These are phyloP conservation scores for Eidolon dupreanum DNA, from an alignment of 2,797 vertebrate genomes.

Conservation along the genomic window DNA sequence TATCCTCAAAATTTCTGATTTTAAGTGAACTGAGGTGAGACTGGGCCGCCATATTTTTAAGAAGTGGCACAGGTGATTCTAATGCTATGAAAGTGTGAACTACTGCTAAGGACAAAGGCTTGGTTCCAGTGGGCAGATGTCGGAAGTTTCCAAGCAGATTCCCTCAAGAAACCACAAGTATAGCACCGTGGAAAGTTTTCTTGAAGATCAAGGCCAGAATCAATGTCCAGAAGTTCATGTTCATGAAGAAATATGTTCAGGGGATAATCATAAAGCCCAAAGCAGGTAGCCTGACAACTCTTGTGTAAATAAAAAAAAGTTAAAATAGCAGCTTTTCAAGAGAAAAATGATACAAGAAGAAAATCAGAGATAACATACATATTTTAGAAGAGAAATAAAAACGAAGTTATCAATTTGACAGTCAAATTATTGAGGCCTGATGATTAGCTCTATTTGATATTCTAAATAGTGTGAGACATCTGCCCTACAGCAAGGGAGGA, in stretches of 20 bases:
- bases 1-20: neutral
- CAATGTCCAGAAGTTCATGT: constrained; percentile 1
- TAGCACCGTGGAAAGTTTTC: neutral
- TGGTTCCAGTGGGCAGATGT: neutral
- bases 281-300: neutral
- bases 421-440: constrained; percentile 45
- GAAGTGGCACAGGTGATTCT: neutral
- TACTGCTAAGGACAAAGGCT: neutral
- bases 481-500: constrained; percentile 59
- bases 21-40: neutral
- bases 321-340: neutral
- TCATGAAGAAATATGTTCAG: neutral
- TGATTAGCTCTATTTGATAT: constrained; percentile 50
- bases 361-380: constrained; percentile 9
- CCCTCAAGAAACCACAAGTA: neutral
- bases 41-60: neutral
- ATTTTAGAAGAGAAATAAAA: constrained; percentile 61
- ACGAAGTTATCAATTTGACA: constrained; percentile 51
- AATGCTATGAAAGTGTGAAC: neutral
- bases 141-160: neutral
- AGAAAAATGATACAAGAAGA: constrained; percentile 28
- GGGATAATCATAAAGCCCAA: neutral
- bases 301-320: neutral
- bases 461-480: constrained; percentile 51
- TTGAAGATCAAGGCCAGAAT: constrained; percentile 4